Evolutionary conservation across 2,888 invertebrate species (phyloP).

Genomic region (Drosophila barbarae): DNA sequence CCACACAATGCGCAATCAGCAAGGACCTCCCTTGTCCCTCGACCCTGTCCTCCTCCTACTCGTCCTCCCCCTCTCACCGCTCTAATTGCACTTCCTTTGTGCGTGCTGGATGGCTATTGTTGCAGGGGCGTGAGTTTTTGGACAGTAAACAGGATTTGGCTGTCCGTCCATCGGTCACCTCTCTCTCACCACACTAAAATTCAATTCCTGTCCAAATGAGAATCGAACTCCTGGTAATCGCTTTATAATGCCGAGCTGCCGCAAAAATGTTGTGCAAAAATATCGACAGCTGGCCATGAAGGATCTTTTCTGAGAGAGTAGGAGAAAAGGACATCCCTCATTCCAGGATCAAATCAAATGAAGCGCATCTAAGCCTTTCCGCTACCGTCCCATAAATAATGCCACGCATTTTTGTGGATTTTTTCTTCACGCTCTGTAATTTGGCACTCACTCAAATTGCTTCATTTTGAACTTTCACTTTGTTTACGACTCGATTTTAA

Average conservation of each 20-base stretch:
- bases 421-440: slow-evolving; percentile 51
- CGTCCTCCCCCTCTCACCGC: slow-evolving; percentile 14
- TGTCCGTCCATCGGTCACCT: slow-evolving; percentile 37
- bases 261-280: slow-evolving; percentile 49
- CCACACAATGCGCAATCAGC: slow-evolving; percentile 62
- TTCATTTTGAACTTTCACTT: slow-evolving; percentile 71
- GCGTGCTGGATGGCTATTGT: slow-evolving; percentile 20
- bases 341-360: slow-evolving; percentile 40
- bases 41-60: slow-evolving; percentile 16
- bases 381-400: slow-evolving; percentile 39
- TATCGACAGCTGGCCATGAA: slow-evolving; percentile 44
- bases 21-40: slow-evolving; percentile 17
- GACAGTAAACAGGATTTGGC: slow-evolving; percentile 46
- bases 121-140: slow-evolving; percentile 46
- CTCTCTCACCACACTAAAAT: slow-evolving; percentile 27
- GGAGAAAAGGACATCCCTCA: neutral
- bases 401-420: slow-evolving; percentile 51
- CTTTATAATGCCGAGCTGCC: slow-evolving; percentile 56
- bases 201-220: slow-evolving; percentile 24
- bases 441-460: slow-evolving; percentile 57
- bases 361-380: slow-evolving; percentile 55
- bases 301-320: neutral
- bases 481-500: slow-evolving; percentile 56
- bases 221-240: slow-evolving; percentile 55
- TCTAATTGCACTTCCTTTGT: slow-evolving; percentile 59